Evolutionary conservation across 1,140 invertebrate genomes (phyloP).

Genomic region (Mylabris phalerata): DNA sequence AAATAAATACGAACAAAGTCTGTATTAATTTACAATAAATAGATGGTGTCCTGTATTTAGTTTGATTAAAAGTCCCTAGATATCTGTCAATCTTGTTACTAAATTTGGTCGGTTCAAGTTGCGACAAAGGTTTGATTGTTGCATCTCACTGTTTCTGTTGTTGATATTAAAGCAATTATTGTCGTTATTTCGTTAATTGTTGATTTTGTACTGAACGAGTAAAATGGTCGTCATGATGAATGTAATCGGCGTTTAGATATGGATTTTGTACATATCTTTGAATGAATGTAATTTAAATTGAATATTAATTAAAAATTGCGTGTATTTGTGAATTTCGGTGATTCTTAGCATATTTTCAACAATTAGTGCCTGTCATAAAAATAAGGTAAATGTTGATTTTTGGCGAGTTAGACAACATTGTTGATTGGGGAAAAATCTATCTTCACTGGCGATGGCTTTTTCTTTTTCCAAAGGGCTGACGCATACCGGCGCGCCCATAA

Average conservation of each 20-base stretch:
- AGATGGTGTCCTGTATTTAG: no score
- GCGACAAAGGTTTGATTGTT: not conserved
- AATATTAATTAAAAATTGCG: not conserved
- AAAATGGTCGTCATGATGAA: slow-evolving; percentile 23
- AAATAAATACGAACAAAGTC: no score
- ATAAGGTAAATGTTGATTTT: slow-evolving; percentile 19
- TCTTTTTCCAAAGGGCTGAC: slow-evolving; percentile 20
- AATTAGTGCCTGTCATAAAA: slow-evolving; percentile 23
- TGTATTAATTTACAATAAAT: no score
- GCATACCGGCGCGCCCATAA: slow-evolving; percentile 31
- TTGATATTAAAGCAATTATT: no score
- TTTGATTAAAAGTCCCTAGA: slow-evolving; percentile 1
- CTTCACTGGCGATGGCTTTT: not conserved
- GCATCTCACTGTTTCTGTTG: not conserved
- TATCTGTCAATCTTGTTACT: slow-evolving; percentile 4
- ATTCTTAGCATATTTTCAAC: not conserved
- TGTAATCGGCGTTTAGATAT: slow-evolving; percentile 19
- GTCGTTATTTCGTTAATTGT: no score
- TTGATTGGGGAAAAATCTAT: not conserved
- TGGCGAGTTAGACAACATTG: slow-evolving; percentile 10
- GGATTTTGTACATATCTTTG: slow-evolving; percentile 23
- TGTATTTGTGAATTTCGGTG: no score
- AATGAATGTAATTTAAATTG: slow-evolving; percentile 11
- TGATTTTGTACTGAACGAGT: not conserved
- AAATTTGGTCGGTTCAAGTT: not conserved